Percentiles rank a stretch among this genome's conserved stretches.
Conservation (phyloP, 2,113 vertebrate species). For the Hymenochirus boettgeri region DNA sequence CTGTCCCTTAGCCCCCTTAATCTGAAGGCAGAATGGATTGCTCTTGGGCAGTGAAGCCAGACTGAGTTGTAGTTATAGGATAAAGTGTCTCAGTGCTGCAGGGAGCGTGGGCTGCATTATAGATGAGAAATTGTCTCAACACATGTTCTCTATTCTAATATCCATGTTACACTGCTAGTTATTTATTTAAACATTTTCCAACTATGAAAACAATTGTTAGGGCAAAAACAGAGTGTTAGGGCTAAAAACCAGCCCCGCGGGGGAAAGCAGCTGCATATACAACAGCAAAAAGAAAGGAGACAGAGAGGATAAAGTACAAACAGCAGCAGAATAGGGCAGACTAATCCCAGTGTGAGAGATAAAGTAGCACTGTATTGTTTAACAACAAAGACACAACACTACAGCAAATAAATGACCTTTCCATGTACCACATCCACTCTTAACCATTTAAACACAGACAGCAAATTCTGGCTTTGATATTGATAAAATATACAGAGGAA, state of each 20-base stretch:
- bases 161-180: constrained; percentile 19
- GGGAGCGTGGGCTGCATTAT: constrained; percentile 29
- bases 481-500: no score
- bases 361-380: neutral
- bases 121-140: constrained; percentile 22
- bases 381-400: constrained; percentile 7
- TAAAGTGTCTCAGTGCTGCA: constrained; percentile 12
- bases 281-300: constrained; percentile 6
- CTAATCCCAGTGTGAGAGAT: constrained; percentile 20
- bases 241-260: constrained; percentile 11
- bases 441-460: no score
- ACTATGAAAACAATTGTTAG: constrained; percentile 26
- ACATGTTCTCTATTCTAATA: constrained; percentile 36
- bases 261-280: constrained; percentile 34
- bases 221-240: constrained; percentile 7
- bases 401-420: neutral
- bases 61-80: constrained; percentile 10
- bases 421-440: neutral
- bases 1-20: neutral
- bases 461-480: no score
- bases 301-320: constrained; percentile 6
- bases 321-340: constrained; percentile 9
- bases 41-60: neutral
- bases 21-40: neutral
- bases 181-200: constrained; percentile 42